A percentile compares a stretch with the other conserved stretches of the same genome.
Conservation (phyloP, 2,797 vertebrate species). For the Pterois miles region DNA sequence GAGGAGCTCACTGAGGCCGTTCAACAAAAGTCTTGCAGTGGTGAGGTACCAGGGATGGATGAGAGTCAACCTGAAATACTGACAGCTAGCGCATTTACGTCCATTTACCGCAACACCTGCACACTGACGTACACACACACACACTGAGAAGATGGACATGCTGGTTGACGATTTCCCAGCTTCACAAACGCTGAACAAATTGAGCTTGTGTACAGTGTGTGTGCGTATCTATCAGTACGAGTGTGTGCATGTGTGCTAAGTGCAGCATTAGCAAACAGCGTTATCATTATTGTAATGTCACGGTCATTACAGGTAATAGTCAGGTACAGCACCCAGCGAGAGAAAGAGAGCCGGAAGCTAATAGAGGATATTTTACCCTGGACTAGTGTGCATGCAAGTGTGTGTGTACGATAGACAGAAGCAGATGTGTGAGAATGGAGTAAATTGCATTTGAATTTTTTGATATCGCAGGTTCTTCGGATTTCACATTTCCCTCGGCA, state of each 20-base stretch:
- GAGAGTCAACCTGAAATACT: background rate
- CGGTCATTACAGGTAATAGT: slow-evolving; percentile 82
- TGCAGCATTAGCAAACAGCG: slow-evolving; percentile 74
- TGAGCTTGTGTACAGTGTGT: slow-evolving; percentile 10
- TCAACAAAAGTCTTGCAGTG: background rate
- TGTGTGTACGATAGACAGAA: slow-evolving; percentile 15
- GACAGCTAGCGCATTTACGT: background rate
- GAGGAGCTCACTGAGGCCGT: background rate
- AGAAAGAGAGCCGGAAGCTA: slow-evolving; percentile 72
- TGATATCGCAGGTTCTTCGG: slow-evolving; percentile 30
- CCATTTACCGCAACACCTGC: background rate
- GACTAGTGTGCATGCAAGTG: slow-evolving; percentile 24
- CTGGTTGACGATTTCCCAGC: slow-evolving; percentile 21
- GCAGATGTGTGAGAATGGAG: slow-evolving; percentile 33
- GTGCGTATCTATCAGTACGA: slow-evolving; percentile 33
- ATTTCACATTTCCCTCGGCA: slow-evolving; percentile 32
- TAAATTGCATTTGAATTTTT: slow-evolving; percentile 51
- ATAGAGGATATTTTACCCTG: slow-evolving; percentile 71
- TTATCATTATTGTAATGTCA: slow-evolving; percentile 86
- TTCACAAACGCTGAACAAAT: slow-evolving; percentile 30
- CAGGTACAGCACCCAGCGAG: slow-evolving; percentile 75
- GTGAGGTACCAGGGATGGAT: background rate
- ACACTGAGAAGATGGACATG: slow-evolving; percentile 23
- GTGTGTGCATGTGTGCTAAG: slow-evolving; percentile 65
- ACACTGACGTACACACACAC: background rate